phyloP scores from a whole-genome alignment of 2,797 vertebrate species.

The Coregonus suidteri region DNA sequence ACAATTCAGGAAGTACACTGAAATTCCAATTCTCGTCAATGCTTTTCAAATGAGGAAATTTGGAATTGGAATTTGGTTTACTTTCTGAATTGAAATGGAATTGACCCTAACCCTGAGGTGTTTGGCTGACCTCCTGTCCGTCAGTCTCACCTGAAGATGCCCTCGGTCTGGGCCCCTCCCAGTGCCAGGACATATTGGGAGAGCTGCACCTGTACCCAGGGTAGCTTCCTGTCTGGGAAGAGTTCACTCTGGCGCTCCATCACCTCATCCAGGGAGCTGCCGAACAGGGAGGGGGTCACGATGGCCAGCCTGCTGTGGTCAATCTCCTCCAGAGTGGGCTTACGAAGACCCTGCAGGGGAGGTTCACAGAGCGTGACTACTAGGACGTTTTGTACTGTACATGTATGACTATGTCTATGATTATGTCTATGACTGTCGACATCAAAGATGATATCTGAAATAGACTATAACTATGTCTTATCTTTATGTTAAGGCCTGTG shows the following conservation, averaged over 20 bases:
- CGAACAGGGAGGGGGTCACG: slow-evolving; percentile 86
- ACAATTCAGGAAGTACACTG: neutral
- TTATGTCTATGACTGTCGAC: slow-evolving; percentile 35
- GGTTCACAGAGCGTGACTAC: slow-evolving; percentile 1
- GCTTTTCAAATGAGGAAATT: neutral
- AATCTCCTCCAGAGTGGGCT: slow-evolving; percentile 89
- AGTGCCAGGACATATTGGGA: slow-evolving; percentile 88
- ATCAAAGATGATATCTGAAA: slow-evolving; percentile 32
- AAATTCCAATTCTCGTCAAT: neutral
- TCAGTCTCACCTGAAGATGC: slow-evolving; percentile 87
- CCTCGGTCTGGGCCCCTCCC: slow-evolving; percentile 87
- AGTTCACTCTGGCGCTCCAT: slow-evolving; percentile 87
- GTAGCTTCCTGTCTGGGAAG: slow-evolving; percentile 85
- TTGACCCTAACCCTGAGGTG: neutral
- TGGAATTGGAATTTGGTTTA: no score
- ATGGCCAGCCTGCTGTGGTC: slow-evolving; percentile 86
- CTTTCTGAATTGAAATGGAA: no score
- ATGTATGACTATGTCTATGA: slow-evolving; percentile 17
- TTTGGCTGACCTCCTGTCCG: slow-evolving; percentile 3
- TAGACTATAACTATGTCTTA: slow-evolving; percentile 49
- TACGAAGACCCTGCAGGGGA: slow-evolving; percentile 82
- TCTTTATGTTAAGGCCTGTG: slow-evolving; percentile 54
- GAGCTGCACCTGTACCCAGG: slow-evolving; percentile 92
- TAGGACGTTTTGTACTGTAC: neutral
- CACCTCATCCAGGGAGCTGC: slow-evolving; percentile 89